phyloP scores from a whole-genome alignment of 2,797 vertebrate genomes.

The Benthosema pterotum region DNA sequence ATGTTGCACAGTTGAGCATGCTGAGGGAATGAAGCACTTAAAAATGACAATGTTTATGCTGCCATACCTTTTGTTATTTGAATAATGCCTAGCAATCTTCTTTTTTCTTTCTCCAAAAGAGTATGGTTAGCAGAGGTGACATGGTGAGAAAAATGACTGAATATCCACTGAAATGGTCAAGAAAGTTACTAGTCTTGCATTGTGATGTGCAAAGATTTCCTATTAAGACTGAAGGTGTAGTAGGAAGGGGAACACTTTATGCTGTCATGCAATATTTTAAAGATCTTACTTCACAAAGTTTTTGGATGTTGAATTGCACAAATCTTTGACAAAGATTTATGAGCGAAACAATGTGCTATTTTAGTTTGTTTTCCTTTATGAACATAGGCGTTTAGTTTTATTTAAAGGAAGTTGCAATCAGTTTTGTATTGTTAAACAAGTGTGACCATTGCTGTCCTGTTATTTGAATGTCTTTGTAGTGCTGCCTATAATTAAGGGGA shows the following conservation, averaged over 20 bases:
- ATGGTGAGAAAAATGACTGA: conserved; percentile 47
- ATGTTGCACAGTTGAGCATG: conserved; percentile 65
- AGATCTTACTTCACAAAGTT: conserved; percentile 32
- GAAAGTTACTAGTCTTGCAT: conserved; percentile 54
- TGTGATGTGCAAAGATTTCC: conserved; percentile 52
- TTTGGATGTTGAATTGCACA: conserved; percentile 50
- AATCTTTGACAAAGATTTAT: conserved; percentile 43
- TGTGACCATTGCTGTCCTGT: conserved; percentile 54
- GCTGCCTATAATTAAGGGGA: conserved; percentile 59
- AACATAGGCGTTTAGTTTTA: conserved; percentile 52
- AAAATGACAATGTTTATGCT: conserved; percentile 63
- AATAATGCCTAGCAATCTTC: conserved; percentile 57
- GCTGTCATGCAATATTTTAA: conserved; percentile 55
- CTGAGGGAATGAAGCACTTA: conserved; percentile 69
- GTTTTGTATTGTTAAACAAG: conserved; percentile 54
- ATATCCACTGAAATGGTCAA: conserved; percentile 60
- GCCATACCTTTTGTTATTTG: conserved; percentile 53
- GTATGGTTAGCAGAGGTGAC: conserved; percentile 39
- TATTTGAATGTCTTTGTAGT: conserved; percentile 68
- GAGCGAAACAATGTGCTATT: conserved; percentile 46
- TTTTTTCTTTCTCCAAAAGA: conserved; percentile 40
- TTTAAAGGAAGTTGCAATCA: conserved; percentile 55
- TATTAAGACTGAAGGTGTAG: conserved; percentile 34
- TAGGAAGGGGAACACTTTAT: conserved; percentile 42
- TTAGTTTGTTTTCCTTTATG: conserved; percentile 50